A percentile compares a stretch with the other conserved stretches of the same genome.
phyloP scores from a whole-genome alignment of 2,888 invertebrate genomes.

The Steinernema hermaphroditum region DNA sequence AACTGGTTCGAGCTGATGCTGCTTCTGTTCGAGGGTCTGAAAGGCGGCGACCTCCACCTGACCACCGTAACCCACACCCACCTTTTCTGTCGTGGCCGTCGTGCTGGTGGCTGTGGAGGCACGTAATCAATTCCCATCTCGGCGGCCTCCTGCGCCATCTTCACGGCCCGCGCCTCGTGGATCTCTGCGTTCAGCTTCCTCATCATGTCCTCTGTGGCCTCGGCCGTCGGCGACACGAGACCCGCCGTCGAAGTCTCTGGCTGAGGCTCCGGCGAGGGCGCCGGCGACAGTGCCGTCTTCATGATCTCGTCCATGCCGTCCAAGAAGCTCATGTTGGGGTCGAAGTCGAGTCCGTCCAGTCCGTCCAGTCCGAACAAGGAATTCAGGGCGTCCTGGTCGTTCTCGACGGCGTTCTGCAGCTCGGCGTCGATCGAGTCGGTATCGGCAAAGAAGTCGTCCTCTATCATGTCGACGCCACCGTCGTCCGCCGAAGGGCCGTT shows the following conservation, averaged over 20 bases:
- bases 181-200: conserved; percentile 36
- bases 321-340: neutral
- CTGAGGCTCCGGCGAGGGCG: conserved; percentile 20
- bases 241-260: conserved; percentile 32
- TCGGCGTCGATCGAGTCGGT: conserved; percentile 6
- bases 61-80: neutral
- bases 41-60: neutral
- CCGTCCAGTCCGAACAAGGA: neutral
- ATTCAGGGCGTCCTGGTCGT: conserved; percentile 20
- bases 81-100: neutral
- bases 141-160: conserved; percentile 38
- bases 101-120: neutral
- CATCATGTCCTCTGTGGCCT: conserved; percentile 40
- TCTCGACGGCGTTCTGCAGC: conserved; percentile 7
- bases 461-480: neutral
- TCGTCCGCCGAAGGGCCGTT: neutral
- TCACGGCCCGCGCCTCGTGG: conserved; percentile 32
- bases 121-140: conserved; percentile 2
- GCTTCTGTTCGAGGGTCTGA: neutral
- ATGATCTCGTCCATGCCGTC: conserved; percentile 8
- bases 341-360: neutral
- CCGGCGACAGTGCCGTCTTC: conserved; percentile 2
- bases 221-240: conserved; percentile 43
- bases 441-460: neutral
- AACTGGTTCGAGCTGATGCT: conserved; percentile 2